phyloP scores from a whole-genome alignment of 2,113 vertebrate genomes.

The Oncorhynchus masou region DNA sequence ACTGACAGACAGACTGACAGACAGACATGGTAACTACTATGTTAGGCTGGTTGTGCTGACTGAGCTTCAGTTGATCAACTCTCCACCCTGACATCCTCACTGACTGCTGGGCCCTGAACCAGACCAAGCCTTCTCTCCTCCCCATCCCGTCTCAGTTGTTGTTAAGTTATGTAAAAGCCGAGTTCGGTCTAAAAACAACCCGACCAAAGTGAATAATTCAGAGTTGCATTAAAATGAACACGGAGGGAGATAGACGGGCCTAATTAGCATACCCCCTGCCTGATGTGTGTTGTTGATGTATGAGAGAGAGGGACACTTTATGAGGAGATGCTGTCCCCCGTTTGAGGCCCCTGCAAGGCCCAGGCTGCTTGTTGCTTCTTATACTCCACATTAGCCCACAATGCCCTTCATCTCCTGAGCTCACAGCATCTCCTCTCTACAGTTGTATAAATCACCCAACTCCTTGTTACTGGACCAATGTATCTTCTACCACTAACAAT shows the following conservation, averaged over 20 bases:
- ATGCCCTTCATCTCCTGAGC: conserved; percentile 61
- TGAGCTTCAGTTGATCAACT: neutral
- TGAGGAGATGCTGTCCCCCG: conserved; percentile 16
- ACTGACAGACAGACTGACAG: neutral
- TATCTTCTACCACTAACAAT: conserved; percentile 75
- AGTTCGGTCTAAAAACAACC: conserved; percentile 19
- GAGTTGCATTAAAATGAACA: conserved; percentile 41
- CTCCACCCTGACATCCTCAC: conserved; percentile 11
- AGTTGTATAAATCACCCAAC: conserved; percentile 73
- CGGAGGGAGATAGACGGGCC: conserved; percentile 14
- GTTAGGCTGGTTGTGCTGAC: neutral
- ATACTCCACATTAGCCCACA: conserved; percentile 58
- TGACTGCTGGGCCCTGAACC: conserved; percentile 1
- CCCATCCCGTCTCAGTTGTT: conserved; percentile 5
- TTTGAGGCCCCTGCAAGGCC: conserved; percentile 44
- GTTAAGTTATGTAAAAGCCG: conserved; percentile 22
- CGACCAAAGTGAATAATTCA: conserved; percentile 41
- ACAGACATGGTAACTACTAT: neutral
- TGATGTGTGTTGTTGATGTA: neutral
- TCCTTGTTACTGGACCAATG: conserved; percentile 67
- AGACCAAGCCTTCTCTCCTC: conserved; percentile 1
- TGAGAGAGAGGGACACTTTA: conserved; percentile 4
- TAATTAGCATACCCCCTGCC: conserved; percentile 4
- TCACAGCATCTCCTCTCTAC: conserved; percentile 63
- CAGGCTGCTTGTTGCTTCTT: conserved; percentile 57